Base-by-base conservation (phyloP, 2,113 vertebrate genomes). In the Mesocricetus auratus region DNA sequence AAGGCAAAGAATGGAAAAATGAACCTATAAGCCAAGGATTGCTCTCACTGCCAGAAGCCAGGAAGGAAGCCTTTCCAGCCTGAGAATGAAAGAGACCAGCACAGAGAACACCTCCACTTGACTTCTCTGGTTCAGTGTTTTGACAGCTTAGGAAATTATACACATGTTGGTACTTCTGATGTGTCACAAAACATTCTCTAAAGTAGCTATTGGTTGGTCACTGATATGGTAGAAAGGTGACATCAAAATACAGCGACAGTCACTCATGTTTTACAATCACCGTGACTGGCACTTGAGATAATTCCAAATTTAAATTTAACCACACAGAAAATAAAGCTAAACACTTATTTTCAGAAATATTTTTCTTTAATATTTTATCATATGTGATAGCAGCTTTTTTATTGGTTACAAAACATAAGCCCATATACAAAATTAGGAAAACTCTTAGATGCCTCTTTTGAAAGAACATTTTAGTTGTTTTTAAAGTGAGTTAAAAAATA, bases 401-500 rank as follows among this genome's bases (percentile, higher is more conserved):
- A 99, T 99, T 99, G 98, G 98, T 99, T 99, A 99, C 98, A 99
- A 99, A 99, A 99, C 99, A 98, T 99, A 99, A 99, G 99, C 99
- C 99, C 98, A 99, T 99, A 99, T 99, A 99, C 98, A 99, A 99
- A 99, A 99, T 99, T 99, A 99, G 98, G 99, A 99, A 99, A 98
- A 99, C 98, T 98, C 99, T 99, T 99, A 99, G 98, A 99, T 99
- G 99, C 98, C 98, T 99, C 98, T 99, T 98, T 98, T 99, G 98
- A 99, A 99, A 99, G 98, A 99, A 99, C 73, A 96, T 98, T 99
- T 99, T 99, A 98, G 98, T 98, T 97, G 98, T 98, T 98, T 98
- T 86, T 98, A 97, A 99, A 99, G 98, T 98, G 98, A 99, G 98
- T 98, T 98, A 99, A 87, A 98, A 98, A 98, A 98, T 98, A 98